These are phyloP conservation scores for Phortica magna DNA, from an alignment of 2,888 invertebrate genomes.

Conservation along the genomic window DNA sequence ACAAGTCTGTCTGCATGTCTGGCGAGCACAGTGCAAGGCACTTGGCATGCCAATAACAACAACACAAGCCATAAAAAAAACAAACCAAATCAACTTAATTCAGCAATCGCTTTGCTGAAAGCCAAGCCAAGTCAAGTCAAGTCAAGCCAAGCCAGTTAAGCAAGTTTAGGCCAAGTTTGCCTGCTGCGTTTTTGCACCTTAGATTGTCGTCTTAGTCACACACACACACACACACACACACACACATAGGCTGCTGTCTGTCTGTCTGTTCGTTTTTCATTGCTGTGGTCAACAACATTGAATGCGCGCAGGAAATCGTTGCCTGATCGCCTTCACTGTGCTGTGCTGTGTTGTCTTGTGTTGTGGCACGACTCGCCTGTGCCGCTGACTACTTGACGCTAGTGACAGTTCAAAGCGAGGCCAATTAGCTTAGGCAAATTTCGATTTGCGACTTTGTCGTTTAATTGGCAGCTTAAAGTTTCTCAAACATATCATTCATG, in stretches of 20 bases:
- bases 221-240: too few species aligned
- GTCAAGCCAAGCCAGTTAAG: slow-evolving; percentile 63
- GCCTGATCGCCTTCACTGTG: not conserved
- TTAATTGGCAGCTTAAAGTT: slow-evolving; percentile 26
- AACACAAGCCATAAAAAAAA: slow-evolving; percentile 47
- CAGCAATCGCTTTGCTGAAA: slow-evolving; percentile 40
- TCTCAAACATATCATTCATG: not conserved
- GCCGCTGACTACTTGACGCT: not conserved
- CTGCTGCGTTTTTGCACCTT: slow-evolving; percentile 51
- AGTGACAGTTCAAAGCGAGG: slow-evolving; percentile 12
- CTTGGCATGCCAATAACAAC: slow-evolving; percentile 34
- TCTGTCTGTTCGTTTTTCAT: slow-evolving; percentile 41
- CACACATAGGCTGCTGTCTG: slow-evolving; percentile 29
- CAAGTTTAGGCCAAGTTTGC: slow-evolving; percentile 58
- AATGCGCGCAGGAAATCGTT: slow-evolving; percentile 24
- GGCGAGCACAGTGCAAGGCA: not conserved
- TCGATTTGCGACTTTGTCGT: slow-evolving; percentile 26
- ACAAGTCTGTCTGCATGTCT: not conserved
- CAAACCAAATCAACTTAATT: slow-evolving; percentile 41
- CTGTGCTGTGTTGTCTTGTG: not conserved
- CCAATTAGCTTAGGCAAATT: slow-evolving; percentile 34
- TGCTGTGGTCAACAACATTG: slow-evolving; percentile 26
- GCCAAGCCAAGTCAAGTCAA: slow-evolving; percentile 45
- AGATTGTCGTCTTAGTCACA: slow-evolving; percentile 50
- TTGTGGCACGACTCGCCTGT: not conserved